Evolutionary conservation across 1,140 invertebrate species (phyloP).

Genomic region (Pygmarrhopalites habei): DNA sequence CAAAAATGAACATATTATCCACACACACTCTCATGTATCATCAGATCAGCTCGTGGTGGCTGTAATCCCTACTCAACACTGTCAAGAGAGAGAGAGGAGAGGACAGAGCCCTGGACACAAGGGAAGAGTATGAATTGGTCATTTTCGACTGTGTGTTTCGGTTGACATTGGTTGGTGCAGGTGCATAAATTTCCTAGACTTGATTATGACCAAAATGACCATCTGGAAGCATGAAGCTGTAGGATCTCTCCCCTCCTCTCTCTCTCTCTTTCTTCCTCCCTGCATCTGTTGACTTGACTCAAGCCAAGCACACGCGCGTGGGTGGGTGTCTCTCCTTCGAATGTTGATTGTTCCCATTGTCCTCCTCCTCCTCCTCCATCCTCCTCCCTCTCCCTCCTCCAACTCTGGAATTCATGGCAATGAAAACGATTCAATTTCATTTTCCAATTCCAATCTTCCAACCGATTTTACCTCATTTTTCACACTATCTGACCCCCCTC

Average conservation of each 20-base stretch:
- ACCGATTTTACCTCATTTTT: constrained; percentile 12
- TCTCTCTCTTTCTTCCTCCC: too few relatives aligned
- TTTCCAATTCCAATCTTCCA: constrained; percentile 3
- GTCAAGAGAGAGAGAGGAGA: too few relatives aligned
- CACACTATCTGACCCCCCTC: neutral
- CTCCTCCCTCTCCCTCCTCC: too few relatives aligned
- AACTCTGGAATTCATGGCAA: constrained; percentile 1
- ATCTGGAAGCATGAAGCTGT: constrained; percentile 1
- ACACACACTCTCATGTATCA: too few relatives aligned
- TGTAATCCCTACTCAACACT: too few relatives aligned
- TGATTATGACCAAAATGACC: constrained; percentile 7
- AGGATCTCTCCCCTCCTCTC: too few relatives aligned
- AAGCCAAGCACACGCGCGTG: constrained; percentile 3
- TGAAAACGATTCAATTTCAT: constrained; percentile 3
- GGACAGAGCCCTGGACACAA: neutral
- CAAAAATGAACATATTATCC: too few relatives aligned
- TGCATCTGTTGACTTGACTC: constrained; percentile 9
- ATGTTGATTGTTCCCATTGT: constrained; percentile 11
- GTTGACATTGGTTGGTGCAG: neutral
- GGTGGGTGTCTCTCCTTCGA: neutral
- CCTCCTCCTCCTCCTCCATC: too few relatives aligned
- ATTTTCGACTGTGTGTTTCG: too few relatives aligned
- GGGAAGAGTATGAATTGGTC: neutral
- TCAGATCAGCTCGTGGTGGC: too few relatives aligned
- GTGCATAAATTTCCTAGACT: neutral